These are phyloP conservation scores for Peromyscus leucopus DNA, from an alignment of 2,113 vertebrate species.

Conservation along the genomic window DNA sequence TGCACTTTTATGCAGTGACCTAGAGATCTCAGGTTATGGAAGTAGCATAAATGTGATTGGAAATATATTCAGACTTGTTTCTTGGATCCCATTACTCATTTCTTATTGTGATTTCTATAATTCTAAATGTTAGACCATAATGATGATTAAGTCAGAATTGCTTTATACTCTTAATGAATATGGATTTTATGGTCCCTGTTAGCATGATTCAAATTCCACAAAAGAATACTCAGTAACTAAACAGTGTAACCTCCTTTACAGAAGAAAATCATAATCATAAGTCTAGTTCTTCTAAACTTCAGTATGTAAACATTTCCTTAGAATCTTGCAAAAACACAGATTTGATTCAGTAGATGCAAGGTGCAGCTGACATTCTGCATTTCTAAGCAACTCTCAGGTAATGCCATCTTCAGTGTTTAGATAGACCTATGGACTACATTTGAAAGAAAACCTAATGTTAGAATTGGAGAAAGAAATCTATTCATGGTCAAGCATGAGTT, in stretches of 20 bases:
- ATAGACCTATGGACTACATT: not conserved
- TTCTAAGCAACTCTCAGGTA: not conserved
- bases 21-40: not conserved
- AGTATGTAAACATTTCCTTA: not conserved
- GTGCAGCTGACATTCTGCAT: not conserved
- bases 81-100: not conserved
- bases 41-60: not conserved
- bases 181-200: not conserved
- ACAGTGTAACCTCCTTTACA: not conserved
- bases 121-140: not conserved
- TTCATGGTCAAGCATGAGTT: not conserved
- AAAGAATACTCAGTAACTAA: not conserved
- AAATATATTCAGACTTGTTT: not conserved
- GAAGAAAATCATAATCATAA: not conserved
- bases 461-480: too few species aligned
- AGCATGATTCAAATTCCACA: slow-evolving; percentile 9
- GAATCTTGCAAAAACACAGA: not conserved
- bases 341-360: not conserved
- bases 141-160: not conserved
- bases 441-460: not conserved
- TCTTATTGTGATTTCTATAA: not conserved
- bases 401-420: not conserved
- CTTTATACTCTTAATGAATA: not conserved
- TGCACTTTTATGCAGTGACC: not conserved
- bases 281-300: not conserved